phyloP scores from a whole-genome alignment of 2,797 vertebrate species.

The Xenentodon cancila region DNA sequence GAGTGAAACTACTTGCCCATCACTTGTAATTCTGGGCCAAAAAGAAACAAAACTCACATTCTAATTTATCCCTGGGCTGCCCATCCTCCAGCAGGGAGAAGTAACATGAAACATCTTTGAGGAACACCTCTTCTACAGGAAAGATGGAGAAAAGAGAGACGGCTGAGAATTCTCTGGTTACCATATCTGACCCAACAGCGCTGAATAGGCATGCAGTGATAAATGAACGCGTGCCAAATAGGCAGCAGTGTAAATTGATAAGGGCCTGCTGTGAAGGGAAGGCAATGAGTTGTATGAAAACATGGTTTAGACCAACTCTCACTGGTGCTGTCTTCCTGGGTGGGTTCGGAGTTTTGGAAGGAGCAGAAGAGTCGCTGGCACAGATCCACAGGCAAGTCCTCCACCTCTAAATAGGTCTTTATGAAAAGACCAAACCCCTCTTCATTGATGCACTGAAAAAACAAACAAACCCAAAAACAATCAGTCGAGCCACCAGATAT shows the following conservation, averaged over 20 bases:
- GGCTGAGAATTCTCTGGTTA: slow-evolving; percentile 33
- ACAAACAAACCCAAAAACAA: background rate
- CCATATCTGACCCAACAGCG: slow-evolving; percentile 34
- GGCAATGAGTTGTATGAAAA: slow-evolving; percentile 36
- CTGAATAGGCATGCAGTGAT: slow-evolving; percentile 29
- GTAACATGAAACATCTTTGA: slow-evolving; percentile 95
- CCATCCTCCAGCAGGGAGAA: slow-evolving; percentile 94
- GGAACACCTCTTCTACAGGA: slow-evolving; percentile 82
- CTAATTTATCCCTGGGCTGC: slow-evolving; percentile 91
- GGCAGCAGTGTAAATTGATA: slow-evolving; percentile 50
- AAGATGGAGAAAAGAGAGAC: slow-evolving; percentile 21
- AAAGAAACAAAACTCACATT: slow-evolving; percentile 84
- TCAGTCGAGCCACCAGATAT: no score
- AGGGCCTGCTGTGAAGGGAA: slow-evolving; percentile 31
- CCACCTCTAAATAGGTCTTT: slow-evolving; percentile 89
- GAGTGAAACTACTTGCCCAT: slow-evolving; percentile 31
- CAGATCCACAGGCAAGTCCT: slow-evolving; percentile 85
- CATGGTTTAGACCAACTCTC: slow-evolving; percentile 53
- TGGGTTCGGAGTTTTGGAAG: slow-evolving; percentile 84
- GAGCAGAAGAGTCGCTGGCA: slow-evolving; percentile 89
- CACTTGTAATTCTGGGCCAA: slow-evolving; percentile 18
- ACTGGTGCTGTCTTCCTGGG: slow-evolving; percentile 72
- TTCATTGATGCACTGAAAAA: slow-evolving; percentile 86
- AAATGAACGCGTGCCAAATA: slow-evolving; percentile 43
- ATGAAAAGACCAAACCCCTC: slow-evolving; percentile 90